Evolutionary conservation across 2,113 vertebrate genomes (phyloP), one percentile per base, ranked within the genome.

Genomic region (Epinephelus lanceolatus): DNA sequence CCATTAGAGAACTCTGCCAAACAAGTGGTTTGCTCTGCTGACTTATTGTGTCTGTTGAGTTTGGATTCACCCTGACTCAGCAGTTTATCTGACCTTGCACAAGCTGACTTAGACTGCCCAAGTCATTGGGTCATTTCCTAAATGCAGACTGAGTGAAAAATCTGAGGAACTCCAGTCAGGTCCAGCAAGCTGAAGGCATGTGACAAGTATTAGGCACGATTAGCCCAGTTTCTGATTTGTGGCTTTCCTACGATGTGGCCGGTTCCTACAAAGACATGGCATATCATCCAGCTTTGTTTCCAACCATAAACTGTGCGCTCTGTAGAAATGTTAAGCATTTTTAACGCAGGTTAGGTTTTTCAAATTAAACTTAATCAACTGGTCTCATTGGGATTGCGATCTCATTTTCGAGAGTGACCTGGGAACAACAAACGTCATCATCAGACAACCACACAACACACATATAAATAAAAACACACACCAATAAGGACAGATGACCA

Each of bases 121-220:
- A 14, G 30, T 30, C 21, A 4, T 30, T 30, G 30, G 30, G 63
- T 75, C 13, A 12, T 33, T 66, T 82, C 53, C 68, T 71, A n/a
- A 21, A 19, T 59, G 49, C 66, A n/a, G 1, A 71, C 6, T 0
- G 3, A 61, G 6, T 4, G 19, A 67, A 53, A 10, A 60, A 55
- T 67, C 62, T 19, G 47, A 45, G 23, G 59, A 65, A 81, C 55
- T 65, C 18, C 2, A 21, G 47, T 25, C 67, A 56, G 52, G 23
- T 62, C 70, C 12, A 21, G 62, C 30, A 0, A 67, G 75, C 63
- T 37, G 0, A 68, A 69, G 67, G 18, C 85, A 87, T 80, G 87
- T 94, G 90, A 93, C 70, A 19, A 10, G 62, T 61, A 60, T 83
- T 81, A 81, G 45, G 23, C 23, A 2, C 62, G 80, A 88, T 75